These are phyloP conservation scores for Callithrix jacchus DNA, from an alignment of 2,113 vertebrate genomes.

Conservation along the genomic window DNA sequence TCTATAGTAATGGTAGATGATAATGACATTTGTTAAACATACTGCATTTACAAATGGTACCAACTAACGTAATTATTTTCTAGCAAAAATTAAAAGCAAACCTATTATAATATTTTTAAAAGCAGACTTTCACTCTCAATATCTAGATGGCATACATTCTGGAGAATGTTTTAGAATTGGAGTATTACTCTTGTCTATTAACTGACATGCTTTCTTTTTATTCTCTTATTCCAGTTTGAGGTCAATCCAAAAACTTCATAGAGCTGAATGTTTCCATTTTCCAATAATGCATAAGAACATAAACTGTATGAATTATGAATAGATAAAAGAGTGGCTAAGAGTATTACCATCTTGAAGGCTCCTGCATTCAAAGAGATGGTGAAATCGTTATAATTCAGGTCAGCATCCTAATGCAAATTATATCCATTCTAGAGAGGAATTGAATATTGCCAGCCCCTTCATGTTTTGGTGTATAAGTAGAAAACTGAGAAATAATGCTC, in stretches of 20 bases:
- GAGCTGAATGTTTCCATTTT: background rate
- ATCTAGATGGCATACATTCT: background rate
- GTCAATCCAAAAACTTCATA: background rate
- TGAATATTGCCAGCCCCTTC: conserved; percentile 52
- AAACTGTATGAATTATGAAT: background rate
- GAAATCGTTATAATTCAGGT: background rate
- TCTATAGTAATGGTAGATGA: background rate
- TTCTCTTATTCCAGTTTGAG: conserved; percentile 19
- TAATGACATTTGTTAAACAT: background rate
- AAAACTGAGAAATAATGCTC: conserved; percentile 78
- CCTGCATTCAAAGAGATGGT: conserved; percentile 22
- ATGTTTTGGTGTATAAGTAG: conserved; percentile 46
- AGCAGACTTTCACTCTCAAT: background rate
- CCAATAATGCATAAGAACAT: background rate
- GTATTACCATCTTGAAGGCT: background rate
- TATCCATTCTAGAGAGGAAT: background rate
- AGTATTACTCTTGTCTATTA: background rate
- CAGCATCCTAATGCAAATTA: conserved; percentile 49
- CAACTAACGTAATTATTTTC: background rate
- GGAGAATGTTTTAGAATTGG: background rate
- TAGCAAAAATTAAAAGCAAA: background rate
- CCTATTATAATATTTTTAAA: background rate
- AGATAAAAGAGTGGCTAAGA: background rate
- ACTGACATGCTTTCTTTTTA: background rate
- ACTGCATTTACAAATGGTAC: background rate